Evolutionary conservation across 1,140 invertebrate genomes (phyloP), one percentile per base, ranked within the genome.

Genomic region (Zaprionus kolodkinae): DNA sequence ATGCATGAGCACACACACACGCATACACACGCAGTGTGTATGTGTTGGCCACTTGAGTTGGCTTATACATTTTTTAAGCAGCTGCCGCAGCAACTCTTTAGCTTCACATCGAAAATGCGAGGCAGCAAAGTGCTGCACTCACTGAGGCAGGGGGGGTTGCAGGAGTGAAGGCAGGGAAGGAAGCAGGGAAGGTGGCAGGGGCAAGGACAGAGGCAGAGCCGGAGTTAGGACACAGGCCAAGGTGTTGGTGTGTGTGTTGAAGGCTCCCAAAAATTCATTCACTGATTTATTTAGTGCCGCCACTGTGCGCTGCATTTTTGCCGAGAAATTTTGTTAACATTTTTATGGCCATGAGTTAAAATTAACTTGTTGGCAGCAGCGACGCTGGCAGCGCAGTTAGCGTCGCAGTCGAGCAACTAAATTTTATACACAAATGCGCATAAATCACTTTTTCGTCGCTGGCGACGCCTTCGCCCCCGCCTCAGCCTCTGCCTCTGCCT

Each of bases 281-380:
- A 59, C 59, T 76, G 74, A 76, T 76, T 76, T 76, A 76, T 76
- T 76, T 72, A 72, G 70, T 67, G 43, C 40, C 73, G 12, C 40
- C 57, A 61, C 43, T 17, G 38, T 10, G 43, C 3, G 36, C 38
- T 72, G 74, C 61, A 72, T 50, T 66, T 57, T 50, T 61, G 52
- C 1, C 35, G 40, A 25, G 72, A 71, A 62, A 76, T 72, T 72
- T 76, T 72, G 74, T 76, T 72, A 76, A 72, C 74, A 72, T 72
- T 76, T 76, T 76, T 76, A 76, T 72, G 70, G 63, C 56, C 70
- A 38, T 66, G 69, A 43, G 57, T 62, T 67, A n/a, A 76, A 72
- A 76, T 76, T 75, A 76, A 72, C 74, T 76, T 76, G 74, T 76
- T 76, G 70, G 48, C 57, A 36, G 30, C 40, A 52, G 52, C 33